Percentiles rank a stretch among this genome's conserved stretches.
Evolutionary conservation across 1,140 invertebrate species (phyloP).

Genomic region (Saccostrea echinata): DNA sequence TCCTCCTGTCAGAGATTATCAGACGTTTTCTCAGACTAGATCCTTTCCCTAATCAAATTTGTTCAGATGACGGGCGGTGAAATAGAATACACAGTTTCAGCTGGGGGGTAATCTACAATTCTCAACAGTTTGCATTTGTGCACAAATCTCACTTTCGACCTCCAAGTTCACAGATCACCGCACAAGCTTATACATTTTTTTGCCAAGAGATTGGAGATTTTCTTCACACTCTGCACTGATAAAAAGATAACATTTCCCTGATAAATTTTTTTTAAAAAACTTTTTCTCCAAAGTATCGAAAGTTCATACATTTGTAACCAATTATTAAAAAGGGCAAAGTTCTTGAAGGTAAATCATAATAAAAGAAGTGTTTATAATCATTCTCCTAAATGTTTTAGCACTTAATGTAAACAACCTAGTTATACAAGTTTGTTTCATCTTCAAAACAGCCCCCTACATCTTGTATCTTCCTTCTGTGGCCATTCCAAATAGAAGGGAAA

Average conservation of each 20-base stretch:
- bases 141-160: conserved; percentile 40
- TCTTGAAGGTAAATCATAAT: conserved; percentile 12
- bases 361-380: conserved; percentile 33
- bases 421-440: neutral
- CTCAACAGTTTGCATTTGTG: conserved; percentile 27
- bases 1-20: conserved; percentile 39
- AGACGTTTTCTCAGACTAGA: conserved; percentile 19
- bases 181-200: conserved; percentile 20
- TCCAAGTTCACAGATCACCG: conserved; percentile 20
- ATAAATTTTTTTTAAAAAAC: conserved; percentile 6
- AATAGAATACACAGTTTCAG: conserved; percentile 30
- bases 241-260: conserved; percentile 1
- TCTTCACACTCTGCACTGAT: neutral
- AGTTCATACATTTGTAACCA: neutral
- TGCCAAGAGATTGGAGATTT: neutral
- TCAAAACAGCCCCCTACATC: neutral
- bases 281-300: neutral
- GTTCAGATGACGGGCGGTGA: conserved; percentile 35
- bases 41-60: conserved; percentile 42
- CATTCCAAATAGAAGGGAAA: neutral
- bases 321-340: neutral
- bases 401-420: conserved; percentile 24
- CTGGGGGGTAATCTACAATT: neutral
- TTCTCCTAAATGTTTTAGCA: conserved; percentile 7
- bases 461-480: neutral